Evolutionary conservation across 2,797 vertebrate species (phyloP).

Genomic region (Rhynchonycteris naso): DNA sequence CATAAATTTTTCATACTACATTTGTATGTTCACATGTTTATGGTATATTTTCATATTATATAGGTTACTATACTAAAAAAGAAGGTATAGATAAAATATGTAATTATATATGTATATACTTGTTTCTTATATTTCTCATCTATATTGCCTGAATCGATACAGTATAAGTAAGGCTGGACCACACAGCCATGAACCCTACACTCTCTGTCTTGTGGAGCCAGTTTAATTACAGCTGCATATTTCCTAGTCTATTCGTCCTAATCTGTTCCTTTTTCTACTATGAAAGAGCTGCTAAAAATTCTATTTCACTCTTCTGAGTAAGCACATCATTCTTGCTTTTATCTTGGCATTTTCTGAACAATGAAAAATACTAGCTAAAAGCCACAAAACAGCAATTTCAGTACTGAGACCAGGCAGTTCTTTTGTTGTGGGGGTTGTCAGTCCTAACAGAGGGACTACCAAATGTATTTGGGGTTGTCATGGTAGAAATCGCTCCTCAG

Average conservation of each 20-base stretch:
- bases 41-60: background rate
- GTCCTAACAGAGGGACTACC: background rate
- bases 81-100: background rate
- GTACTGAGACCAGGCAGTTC: background rate
- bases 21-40: background rate
- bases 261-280: background rate
- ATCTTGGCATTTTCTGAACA: constrained; percentile 27
- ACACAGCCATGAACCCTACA: background rate
- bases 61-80: constrained; percentile 1
- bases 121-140: background rate
- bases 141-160: constrained; percentile 54
- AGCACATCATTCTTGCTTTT: background rate
- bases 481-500: background rate
- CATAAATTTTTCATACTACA: background rate
- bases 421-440: background rate
- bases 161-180: background rate
- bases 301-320: background rate
- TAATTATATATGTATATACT: background rate
- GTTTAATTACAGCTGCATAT: constrained; percentile 18
- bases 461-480: background rate
- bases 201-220: background rate
- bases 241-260: background rate
- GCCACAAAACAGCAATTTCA: background rate
- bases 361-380: constrained; percentile 29
- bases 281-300: constrained; percentile 11